Percentiles rank a stretch among this genome's conserved stretches.
Conservation (phyloP, 2,113 vertebrate genomes). For the Aplodontia rufa region DNA sequence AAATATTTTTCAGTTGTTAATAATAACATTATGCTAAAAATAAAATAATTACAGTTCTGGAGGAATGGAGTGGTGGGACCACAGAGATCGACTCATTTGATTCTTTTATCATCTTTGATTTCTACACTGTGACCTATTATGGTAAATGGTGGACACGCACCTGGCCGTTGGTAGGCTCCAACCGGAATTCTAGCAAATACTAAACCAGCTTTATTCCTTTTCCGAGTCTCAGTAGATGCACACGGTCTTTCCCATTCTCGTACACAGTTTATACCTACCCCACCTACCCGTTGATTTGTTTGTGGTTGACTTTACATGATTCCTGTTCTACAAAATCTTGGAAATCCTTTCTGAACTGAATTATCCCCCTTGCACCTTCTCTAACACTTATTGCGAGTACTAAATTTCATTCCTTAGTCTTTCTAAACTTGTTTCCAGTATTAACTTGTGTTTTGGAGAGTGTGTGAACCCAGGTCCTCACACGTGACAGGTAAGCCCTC, state of each 20-base stretch:
- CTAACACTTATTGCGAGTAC: accelerated
- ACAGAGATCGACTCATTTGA: background rate
- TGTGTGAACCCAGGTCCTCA: too few relatives aligned
- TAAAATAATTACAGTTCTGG: background rate
- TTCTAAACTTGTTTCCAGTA: background rate
- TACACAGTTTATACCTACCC: too few relatives aligned
- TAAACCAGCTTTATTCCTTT: background rate
- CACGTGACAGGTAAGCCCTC: too few relatives aligned
- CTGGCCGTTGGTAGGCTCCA: background rate
- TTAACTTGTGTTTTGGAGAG: background rate
- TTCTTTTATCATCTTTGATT: background rate
- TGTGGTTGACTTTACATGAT: background rate
- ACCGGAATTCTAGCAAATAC: background rate
- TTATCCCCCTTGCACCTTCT: background rate
- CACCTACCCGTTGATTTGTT: background rate
- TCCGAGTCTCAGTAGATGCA: background rate
- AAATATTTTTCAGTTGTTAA: background rate
- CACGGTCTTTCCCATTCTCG: background rate
- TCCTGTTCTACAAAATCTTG: background rate
- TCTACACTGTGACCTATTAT: background rate
- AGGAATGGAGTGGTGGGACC: background rate
- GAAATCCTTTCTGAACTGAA: background rate
- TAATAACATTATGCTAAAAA: background rate
- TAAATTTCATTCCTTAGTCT: background rate
- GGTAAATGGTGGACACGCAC: too few relatives aligned